phyloP scores from a whole-genome alignment of 2,113 vertebrate species.

The Pimephales promelas region DNA sequence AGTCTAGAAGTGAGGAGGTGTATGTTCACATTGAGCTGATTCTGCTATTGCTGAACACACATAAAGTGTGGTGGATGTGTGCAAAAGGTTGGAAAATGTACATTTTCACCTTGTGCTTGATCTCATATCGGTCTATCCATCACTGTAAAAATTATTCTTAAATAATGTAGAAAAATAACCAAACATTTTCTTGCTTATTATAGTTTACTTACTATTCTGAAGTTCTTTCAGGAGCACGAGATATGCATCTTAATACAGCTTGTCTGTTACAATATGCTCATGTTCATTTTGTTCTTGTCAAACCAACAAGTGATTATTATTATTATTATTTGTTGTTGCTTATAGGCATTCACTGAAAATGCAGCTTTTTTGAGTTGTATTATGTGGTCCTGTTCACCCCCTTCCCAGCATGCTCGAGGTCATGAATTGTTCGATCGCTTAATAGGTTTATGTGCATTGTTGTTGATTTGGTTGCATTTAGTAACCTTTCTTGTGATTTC shows the following conservation, averaged over 20 bases:
- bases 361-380: background rate
- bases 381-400: background rate
- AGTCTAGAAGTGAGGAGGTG: slow-evolving; percentile 45
- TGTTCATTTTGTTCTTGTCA: too few relatives aligned
- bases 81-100: background rate
- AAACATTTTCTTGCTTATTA: background rate
- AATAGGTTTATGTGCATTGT: background rate
- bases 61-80: slow-evolving; percentile 30
- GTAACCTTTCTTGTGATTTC: background rate
- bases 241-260: background rate
- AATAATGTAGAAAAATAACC: background rate
- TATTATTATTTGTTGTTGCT: too few relatives aligned
- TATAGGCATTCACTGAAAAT: background rate
- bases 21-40: slow-evolving; percentile 38
- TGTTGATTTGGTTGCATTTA: background rate
- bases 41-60: background rate
- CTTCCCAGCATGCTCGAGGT: background rate
- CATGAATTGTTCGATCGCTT: background rate
- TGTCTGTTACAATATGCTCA: too few relatives aligned
- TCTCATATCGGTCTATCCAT: background rate
- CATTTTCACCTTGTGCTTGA: background rate
- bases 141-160: background rate
- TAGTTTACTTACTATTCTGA: background rate
- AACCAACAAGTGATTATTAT: too few relatives aligned
- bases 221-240: background rate